Evolutionary conservation across 1,140 invertebrate species (phyloP).

Genomic region (Delia radicum): DNA sequence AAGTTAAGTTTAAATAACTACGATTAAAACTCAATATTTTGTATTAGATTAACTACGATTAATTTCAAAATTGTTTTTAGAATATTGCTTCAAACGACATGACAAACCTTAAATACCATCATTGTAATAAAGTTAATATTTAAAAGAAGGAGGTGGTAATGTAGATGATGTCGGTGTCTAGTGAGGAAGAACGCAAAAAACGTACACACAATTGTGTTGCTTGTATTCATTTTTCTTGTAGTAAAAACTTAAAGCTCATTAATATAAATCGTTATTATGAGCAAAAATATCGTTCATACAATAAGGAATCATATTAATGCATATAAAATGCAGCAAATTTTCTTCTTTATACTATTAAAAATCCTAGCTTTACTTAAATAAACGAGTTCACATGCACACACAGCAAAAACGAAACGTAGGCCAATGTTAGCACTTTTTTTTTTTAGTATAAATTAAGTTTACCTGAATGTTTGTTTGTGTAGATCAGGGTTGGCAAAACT

Average conservation of each 20-base stretch:
- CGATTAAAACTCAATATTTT: too few species aligned
- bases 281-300: neutral
- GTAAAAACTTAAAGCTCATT: conserved; percentile 28
- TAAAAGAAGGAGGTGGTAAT: neutral
- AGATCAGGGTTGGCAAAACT: too few species aligned
- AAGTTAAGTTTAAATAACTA: too few species aligned
- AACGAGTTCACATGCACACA: neutral
- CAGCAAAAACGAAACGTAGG: neutral
- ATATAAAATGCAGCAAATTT: neutral
- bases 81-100: too few species aligned
- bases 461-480: neutral
- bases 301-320: conserved; percentile 2
- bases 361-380: neutral
- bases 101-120: too few species aligned
- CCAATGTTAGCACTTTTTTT: neutral
- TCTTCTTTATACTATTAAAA: neutral
- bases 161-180: neutral
- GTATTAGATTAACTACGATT: too few species aligned
- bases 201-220: neutral
- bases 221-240: neutral
- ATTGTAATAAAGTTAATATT: too few species aligned
- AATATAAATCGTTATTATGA: conserved; percentile 35
- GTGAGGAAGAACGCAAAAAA: neutral
- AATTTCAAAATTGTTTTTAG: too few species aligned
- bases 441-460: neutral